These are phyloP conservation scores for Melitaea cinxia DNA, from an alignment of 1,140 invertebrate species.

Conservation along the genomic window DNA sequence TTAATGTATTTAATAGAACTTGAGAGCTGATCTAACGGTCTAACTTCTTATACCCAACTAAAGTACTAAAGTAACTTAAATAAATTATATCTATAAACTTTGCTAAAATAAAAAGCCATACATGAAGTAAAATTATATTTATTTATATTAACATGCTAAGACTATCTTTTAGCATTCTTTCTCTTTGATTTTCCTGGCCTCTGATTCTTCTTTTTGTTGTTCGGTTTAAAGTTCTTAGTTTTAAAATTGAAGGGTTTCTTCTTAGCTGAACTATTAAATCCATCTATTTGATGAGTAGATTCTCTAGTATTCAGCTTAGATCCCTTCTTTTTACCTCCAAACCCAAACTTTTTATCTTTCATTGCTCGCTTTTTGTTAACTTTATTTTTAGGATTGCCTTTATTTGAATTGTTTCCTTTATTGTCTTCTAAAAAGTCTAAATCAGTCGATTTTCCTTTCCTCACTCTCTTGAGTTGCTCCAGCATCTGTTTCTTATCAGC, in stretches of 20 bases:
- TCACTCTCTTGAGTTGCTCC: conserved; percentile 92
- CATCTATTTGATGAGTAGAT: conserved; percentile 86
- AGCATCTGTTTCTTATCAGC: conserved; percentile 90
- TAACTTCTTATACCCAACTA: too few relatives aligned
- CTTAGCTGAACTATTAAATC: conserved; percentile 81
- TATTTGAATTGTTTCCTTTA: conserved; percentile 76
- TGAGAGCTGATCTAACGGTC: too few relatives aligned
- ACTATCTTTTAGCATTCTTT: conserved; percentile 82
- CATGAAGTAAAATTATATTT: conserved; percentile 13
- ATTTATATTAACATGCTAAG: conserved; percentile 13
- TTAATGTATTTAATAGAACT: too few relatives aligned
- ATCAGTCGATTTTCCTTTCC: conserved; percentile 90
- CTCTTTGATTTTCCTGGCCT: conserved; percentile 85
- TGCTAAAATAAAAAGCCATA: background rate
- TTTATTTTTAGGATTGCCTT: conserved; percentile 77
- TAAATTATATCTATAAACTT: too few relatives aligned
- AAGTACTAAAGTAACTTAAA: too few relatives aligned
- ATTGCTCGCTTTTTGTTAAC: conserved; percentile 83
- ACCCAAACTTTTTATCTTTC: conserved; percentile 96
- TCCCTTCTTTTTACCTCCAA: conserved; percentile 97
- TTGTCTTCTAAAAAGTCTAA: conserved; percentile 93
- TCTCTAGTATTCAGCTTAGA: conserved; percentile 94
- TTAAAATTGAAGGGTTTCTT: conserved; percentile 66
- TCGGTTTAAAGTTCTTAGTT: conserved; percentile 64
- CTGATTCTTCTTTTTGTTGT: conserved; percentile 68